phyloP scores from a whole-genome alignment of 2,113 vertebrate genomes.

The Andinoacara biseriatus region DNA sequence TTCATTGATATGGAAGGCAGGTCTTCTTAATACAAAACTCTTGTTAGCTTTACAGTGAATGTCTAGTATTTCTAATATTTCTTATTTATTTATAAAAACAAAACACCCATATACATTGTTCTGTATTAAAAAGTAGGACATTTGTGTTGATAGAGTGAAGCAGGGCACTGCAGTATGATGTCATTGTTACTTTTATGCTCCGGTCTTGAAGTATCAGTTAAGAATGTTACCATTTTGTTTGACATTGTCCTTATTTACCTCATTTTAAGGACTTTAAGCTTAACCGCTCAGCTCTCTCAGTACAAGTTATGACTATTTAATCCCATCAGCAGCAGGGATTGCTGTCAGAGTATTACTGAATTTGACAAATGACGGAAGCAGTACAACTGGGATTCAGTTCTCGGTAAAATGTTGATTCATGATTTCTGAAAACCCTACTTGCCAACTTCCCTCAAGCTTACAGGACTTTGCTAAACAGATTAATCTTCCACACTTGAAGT shows the following conservation, averaged over 20 bases:
- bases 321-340: slow-evolving; percentile 67
- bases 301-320: slow-evolving; percentile 60
- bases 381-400: slow-evolving; percentile 38
- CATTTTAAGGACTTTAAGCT: slow-evolving; percentile 54
- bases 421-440: slow-evolving; percentile 46
- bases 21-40: background rate
- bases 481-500: slow-evolving; percentile 44
- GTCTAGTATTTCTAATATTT: background rate
- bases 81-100: background rate
- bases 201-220: slow-evolving; percentile 1
- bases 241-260: slow-evolving; percentile 38
- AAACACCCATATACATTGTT: background rate
- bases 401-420: slow-evolving; percentile 64
- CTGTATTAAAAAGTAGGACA: background rate
- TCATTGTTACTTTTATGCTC: background rate
- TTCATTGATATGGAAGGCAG: background rate
- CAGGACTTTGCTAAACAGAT: slow-evolving; percentile 49
- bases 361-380: slow-evolving; percentile 54
- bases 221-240: slow-evolving; percentile 34
- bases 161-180: background rate
- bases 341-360: slow-evolving; percentile 58
- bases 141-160: background rate
- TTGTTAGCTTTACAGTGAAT: background rate
- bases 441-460: slow-evolving; percentile 44
- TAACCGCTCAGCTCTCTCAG: slow-evolving; percentile 54